Evolutionary conservation across 2,113 vertebrate genomes (phyloP), one percentile per base, ranked within the genome.

Genomic region (Myiozetetes cayanensis): DNA sequence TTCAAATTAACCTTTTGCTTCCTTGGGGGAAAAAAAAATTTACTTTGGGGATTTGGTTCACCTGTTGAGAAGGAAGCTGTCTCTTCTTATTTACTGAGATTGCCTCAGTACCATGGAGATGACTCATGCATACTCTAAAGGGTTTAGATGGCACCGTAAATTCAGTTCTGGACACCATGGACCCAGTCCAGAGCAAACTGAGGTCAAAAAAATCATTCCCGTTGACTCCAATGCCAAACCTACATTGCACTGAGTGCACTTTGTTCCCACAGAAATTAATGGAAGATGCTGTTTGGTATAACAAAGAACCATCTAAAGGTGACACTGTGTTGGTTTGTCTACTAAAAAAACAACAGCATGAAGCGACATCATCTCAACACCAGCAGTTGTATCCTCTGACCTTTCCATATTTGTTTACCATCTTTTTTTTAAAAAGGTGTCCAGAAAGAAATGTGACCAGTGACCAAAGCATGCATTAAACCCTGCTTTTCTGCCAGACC

Each of bases 21-120:
- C 91, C 50, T 75, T 58, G 70, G 91, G 31, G 11, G 44, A 78
- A 92, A 81, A 84, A 84, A 82, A 89, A 81, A 58, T 11, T 72
- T 82, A 52, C 94, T 96, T 88, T 65, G 73, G 93, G 88, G 96
- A 96, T 85, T 96, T 95, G 88, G 76, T 92, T 91, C 81, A 53
- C 62, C 85, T 74, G 89, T 95, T 96, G 94, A 90, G 35, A 94
- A 94, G 75, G 55, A 91, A 93, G 33, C 92, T 97, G 77, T 96
- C 87, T 80, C 90, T 90, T 94, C 92, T 96, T 96, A 96, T 94
- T 97, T 94, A 96, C 71, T 74, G 85, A 95, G 80, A 87, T 75
- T 96, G 93, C 66, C 85, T 96, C 73, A 94, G 63, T 50, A 50
- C 21, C 77, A 27, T 27, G 25, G 76, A 80, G 66, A 94, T 95